phyloP scores from a whole-genome alignment of 64 coral and sea anemone genomes.

The Montipora capricornis region DNA sequence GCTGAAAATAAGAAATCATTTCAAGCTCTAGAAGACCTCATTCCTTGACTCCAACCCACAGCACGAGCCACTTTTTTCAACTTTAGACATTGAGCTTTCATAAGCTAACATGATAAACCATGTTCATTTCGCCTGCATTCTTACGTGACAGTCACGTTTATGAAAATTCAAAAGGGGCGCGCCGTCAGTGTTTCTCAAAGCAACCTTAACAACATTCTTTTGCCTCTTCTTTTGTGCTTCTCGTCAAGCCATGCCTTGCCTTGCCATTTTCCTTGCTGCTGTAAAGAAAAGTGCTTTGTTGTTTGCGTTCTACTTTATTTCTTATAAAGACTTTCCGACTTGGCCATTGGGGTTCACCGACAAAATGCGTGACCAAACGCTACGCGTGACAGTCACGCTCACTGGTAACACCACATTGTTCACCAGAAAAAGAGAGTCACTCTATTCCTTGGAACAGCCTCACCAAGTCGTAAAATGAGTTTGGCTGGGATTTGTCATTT shows the following conservation, averaged over 20 bases:
- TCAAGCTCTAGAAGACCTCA: no score
- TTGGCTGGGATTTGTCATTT: neutral
- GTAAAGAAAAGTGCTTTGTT: conserved; percentile 15
- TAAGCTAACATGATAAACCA: no score
- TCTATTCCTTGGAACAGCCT: no score
- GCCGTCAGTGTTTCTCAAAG: neutral
- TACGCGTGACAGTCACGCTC: neutral
- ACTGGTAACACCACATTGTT: no score
- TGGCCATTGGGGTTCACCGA: neutral
- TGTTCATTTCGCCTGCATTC: no score
- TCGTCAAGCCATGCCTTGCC: conserved; percentile 28
- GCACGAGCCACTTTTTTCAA: no score
- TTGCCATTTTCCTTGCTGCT: conserved; percentile 42
- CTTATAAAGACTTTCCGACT: neutral
- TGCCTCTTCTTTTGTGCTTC: conserved; percentile 24
- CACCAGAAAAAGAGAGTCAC: neutral
- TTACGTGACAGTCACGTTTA: no score
- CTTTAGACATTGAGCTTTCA: no score
- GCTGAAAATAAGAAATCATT: no score
- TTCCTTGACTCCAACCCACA: no score
- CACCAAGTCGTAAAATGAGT: no score
- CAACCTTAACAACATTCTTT: conserved; percentile 28
- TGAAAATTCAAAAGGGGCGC: no score
- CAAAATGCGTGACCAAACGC: neutral
- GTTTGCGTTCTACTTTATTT: neutral